A percentile compares a stretch with the other conserved stretches of the same genome.
Conservation (phyloP, 2,113 vertebrate genomes). For the Nannospalax galili region DNA sequence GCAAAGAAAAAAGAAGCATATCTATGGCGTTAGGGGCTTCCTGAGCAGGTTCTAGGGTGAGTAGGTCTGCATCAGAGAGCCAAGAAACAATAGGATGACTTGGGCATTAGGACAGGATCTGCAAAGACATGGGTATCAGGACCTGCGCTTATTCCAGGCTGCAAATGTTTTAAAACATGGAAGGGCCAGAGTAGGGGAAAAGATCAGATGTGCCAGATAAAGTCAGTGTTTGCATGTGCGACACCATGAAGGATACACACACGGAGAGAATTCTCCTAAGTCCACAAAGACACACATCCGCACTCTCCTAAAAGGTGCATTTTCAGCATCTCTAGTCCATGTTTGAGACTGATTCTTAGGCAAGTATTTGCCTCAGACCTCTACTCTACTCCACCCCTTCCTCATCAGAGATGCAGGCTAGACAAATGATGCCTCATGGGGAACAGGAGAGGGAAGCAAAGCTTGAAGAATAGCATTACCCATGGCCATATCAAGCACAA, state of each 20-base stretch:
- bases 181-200: not conserved
- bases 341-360: too few relatives aligned
- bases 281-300: rapidly evolving
- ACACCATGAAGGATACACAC: not conserved
- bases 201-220: not conserved
- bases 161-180: not conserved
- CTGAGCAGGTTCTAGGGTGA: not conserved
- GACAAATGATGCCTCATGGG: not conserved
- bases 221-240: not conserved
- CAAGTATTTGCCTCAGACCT: not conserved
- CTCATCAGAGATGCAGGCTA: not conserved
- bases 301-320: not conserved
- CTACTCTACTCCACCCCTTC: not conserved
- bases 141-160: not conserved
- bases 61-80: not conserved
- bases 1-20: not conserved
- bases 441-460: not conserved
- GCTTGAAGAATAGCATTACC: not conserved
- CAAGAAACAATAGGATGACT: not conserved
- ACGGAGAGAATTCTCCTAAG: not conserved
- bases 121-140: not conserved
- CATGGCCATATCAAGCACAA: not conserved
- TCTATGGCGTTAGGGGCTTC: not conserved
- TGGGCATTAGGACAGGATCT: not conserved
- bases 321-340: not conserved